Percentiles rank a stretch among this genome's conserved stretches.
Conservation (phyloP, 2,797 vertebrate genomes). For the Coranthus polyacanthus region DNA sequence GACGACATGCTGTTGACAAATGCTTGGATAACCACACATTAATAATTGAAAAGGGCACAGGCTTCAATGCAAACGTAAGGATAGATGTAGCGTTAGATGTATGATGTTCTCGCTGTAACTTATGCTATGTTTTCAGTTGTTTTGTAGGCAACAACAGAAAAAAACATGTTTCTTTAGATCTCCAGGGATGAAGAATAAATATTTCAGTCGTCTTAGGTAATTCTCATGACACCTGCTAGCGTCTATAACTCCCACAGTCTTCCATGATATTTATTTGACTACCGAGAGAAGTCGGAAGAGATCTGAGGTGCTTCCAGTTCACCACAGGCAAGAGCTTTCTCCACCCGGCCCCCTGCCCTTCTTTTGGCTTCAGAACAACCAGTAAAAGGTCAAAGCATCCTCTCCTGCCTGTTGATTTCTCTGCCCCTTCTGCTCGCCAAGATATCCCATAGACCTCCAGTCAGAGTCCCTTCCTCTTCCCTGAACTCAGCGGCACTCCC, state of each 20-base stretch:
- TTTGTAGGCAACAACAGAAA: too few relatives aligned
- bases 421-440: constrained; percentile 73
- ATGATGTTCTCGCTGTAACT: background rate
- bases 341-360: constrained; percentile 45
- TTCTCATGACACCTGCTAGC: constrained; percentile 41
- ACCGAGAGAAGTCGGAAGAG: constrained; percentile 17
- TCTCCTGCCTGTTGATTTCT: constrained; percentile 54
- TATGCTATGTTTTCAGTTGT: background rate
- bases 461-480: constrained; percentile 38
- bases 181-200: background rate
- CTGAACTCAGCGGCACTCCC: constrained; percentile 19
- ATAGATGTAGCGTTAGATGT: constrained; percentile 2
- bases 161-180: background rate
- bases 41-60: constrained; percentile 75
- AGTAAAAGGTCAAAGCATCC: constrained; percentile 77
- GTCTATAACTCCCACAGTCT: constrained; percentile 20
- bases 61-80: constrained; percentile 54
- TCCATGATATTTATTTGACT: constrained; percentile 20
- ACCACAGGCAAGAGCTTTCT: constrained; percentile 43
- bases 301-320: constrained; percentile 49
- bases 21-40: constrained; percentile 62
- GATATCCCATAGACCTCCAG: constrained; percentile 70
- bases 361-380: constrained; percentile 64
- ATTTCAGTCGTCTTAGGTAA: constrained; percentile 1
- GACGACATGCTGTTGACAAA: constrained; percentile 52